Percentiles rank a stretch among this genome's conserved stretches.
These are phyloP conservation scores for Glomeris marginata DNA, from an alignment of 2,888 invertebrate genomes.

Conservation along the genomic window DNA sequence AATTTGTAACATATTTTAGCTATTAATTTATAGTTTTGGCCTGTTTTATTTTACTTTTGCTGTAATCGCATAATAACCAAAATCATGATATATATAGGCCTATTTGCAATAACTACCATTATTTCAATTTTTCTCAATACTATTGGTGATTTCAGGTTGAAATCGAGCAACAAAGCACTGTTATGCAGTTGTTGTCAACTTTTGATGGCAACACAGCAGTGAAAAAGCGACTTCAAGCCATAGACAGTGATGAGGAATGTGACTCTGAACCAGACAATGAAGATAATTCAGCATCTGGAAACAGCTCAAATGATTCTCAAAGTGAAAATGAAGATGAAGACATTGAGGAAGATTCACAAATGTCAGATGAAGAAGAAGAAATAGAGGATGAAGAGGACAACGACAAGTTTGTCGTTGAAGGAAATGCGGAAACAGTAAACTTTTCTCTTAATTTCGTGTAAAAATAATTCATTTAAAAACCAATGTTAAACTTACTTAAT, in stretches of 20 bases:
- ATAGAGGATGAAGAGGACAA: background rate
- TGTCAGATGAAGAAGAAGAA: slow-evolving; percentile 4
- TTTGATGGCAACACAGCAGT: background rate
- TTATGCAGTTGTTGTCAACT: background rate
- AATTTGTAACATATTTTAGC: no score
- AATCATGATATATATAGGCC: no score
- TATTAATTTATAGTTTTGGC: no score
- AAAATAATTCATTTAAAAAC: no score
- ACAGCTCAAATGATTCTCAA: slow-evolving; percentile 1
- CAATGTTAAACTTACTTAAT: no score
- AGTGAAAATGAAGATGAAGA: slow-evolving; percentile 3
- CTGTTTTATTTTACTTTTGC: no score
- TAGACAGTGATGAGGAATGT: background rate
- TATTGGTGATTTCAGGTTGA: no score
- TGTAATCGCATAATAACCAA: no score
- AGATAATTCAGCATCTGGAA: background rate
- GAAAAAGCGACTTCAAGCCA: no score
- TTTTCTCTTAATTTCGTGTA: background rate
- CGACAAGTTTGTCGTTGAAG: background rate
- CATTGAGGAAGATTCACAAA: background rate
- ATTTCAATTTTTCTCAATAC: no score
- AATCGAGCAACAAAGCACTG: background rate
- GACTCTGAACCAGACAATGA: background rate
- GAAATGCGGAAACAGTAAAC: background rate
- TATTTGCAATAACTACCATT: no score